Evolutionary conservation across 2,797 vertebrate species (phyloP).

Genomic region (Gila robusta): DNA sequence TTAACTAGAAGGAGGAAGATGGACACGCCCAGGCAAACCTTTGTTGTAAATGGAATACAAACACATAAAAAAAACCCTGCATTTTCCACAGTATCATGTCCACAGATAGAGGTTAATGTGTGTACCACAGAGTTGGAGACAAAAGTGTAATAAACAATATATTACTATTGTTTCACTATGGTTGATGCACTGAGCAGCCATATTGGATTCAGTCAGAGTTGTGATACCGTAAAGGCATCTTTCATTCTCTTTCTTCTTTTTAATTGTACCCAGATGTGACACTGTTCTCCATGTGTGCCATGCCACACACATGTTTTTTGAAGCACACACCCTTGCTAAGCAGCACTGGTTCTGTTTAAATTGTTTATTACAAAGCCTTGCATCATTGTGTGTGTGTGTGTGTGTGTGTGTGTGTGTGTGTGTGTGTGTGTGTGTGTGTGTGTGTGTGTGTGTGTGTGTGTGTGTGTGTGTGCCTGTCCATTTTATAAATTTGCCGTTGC

Average conservation of each 20-base stretch:
- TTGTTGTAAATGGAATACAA: neutral
- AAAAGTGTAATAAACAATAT: neutral
- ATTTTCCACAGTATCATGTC: neutral
- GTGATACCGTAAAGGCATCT: neutral
- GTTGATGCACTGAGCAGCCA: neutral
- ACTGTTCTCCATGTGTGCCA: constrained; percentile 9
- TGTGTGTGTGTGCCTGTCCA: neutral
- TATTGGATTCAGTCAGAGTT: neutral
- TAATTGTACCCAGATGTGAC: neutral
- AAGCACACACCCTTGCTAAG: constrained; percentile 10
- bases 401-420: neutral
- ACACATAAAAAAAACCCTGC: neutral
- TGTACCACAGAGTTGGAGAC: neutral
- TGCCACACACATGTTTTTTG: neutral
- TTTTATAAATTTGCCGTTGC: neutral
- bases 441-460: neutral
- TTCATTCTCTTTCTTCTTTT: constrained; percentile 10
- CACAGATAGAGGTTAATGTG: neutral
- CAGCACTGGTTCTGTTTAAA: constrained; percentile 16
- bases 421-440: neutral
- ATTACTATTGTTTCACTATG: neutral
- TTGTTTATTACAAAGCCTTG: constrained; percentile 26
- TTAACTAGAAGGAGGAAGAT: neutral
- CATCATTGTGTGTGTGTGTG: constrained; percentile 25
- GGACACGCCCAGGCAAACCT: neutral